Base-by-base conservation (phyloP, 2,113 vertebrate species). In the Platichthys stellatus region DNA sequence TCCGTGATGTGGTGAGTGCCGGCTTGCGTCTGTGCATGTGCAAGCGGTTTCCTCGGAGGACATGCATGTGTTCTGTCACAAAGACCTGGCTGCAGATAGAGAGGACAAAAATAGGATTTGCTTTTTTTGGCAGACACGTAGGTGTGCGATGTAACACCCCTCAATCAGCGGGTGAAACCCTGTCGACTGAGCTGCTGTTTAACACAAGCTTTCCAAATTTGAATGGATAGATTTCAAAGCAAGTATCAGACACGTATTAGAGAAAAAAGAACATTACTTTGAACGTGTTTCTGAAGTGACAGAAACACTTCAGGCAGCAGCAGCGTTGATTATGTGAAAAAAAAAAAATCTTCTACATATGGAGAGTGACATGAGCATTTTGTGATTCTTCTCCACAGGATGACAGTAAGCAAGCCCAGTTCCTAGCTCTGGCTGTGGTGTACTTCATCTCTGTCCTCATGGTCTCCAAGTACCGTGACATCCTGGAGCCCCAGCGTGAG, bases 381-480 rank as follows among this genome's bases (percentile, higher is more conserved):
- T 79, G 10, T 88, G 62, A 63, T 82, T 51, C 9, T 49, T 57
- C 57, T 63, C 54, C 8, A 21, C 71, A 99, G 98, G 98, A 99
- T 4, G 98, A 99, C 88, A 98, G 98, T 74, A 99, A 99, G 54
- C 98, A 99, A 80, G 97, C 97, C 58, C 98, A 99, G 80, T 99
- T 99, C 93, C 93, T 99, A 85, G 98, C 98, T 76, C 92, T 99
- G 89, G 98, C 98, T 0, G 98, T 99, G 26, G 98, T 99, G 31
- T 99, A 99, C 93, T 99, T 99, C 92, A 98, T 99, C 87, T 99
- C 98, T 1, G 98, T 99, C 78, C 94, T 99, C 74, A 99, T 99
- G 98, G 98, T 99, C 53, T 99, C 98, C 83, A 99, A 99, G 88
- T 99, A 99, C 89, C 96, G 98, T 0, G 98, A 99, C 94, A 99